phyloP scores from a whole-genome alignment of 2,797 vertebrate genomes.

The Paedocypris micromegethes region DNA sequence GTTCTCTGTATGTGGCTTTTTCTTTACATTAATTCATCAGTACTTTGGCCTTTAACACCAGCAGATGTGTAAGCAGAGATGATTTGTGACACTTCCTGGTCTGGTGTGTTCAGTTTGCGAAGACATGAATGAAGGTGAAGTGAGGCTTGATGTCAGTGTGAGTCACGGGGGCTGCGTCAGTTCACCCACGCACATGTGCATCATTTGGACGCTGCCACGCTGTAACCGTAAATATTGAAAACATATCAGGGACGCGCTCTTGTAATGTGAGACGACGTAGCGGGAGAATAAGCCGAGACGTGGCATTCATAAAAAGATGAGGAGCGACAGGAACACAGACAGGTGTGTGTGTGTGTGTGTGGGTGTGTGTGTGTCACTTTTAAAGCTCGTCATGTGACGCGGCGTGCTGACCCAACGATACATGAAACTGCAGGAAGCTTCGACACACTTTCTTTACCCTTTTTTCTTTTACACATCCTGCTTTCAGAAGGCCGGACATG shows the following conservation, averaged over 20 bases:
- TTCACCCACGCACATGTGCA: constrained; percentile 52
- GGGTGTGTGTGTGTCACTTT: constrained; percentile 38
- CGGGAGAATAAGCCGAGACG: constrained; percentile 20
- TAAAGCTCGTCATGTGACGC: constrained; percentile 42
- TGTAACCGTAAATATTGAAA: constrained; percentile 38
- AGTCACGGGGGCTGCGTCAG: constrained; percentile 65
- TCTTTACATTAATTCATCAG: no score
- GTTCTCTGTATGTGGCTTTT: no score
- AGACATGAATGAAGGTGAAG: constrained; percentile 46
- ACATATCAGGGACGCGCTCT: constrained; percentile 19
- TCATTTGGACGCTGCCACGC: constrained; percentile 15
- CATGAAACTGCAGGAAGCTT: constrained; percentile 7
- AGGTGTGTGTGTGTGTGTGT: constrained; percentile 15
- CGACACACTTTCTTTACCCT: constrained; percentile 21
- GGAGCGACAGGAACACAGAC: constrained; percentile 17
- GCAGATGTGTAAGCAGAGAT: no score
- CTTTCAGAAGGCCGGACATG: constrained; percentile 18
- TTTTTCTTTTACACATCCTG: constrained; percentile 27
- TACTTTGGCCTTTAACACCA: no score
- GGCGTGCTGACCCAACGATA: constrained; percentile 44
- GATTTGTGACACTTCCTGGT: background rate
- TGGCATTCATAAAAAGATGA: constrained; percentile 36
- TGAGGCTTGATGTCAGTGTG: constrained; percentile 54
- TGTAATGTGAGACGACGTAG: constrained; percentile 28
- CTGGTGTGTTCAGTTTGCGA: constrained; percentile 10